phyloP scores from a whole-genome alignment of 2,888 invertebrate species.

The Dexiosoma caninum region DNA sequence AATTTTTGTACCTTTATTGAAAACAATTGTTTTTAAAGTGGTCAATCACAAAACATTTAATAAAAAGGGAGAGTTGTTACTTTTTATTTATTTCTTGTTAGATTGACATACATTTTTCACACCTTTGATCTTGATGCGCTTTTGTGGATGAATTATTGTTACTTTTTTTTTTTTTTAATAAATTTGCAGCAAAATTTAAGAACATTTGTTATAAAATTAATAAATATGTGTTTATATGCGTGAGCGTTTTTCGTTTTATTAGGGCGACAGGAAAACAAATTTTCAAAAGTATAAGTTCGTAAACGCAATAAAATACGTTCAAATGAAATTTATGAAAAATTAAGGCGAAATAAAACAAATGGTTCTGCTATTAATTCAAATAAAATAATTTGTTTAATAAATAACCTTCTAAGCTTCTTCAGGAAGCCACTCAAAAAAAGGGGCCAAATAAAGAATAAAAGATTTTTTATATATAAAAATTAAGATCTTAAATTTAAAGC shows the following conservation, averaged over 20 bases:
- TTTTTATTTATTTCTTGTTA: constrained; percentile 18
- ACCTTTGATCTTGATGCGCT: constrained; percentile 59
- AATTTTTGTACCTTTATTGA: constrained; percentile 4
- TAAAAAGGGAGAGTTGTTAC: constrained; percentile 50
- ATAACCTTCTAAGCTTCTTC: too few relatives aligned
- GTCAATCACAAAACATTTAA: constrained; percentile 19
- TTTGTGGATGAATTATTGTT: constrained; percentile 43
- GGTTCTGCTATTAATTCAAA: too few relatives aligned
- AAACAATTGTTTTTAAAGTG: constrained; percentile 52
- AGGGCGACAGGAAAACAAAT: too few relatives aligned
- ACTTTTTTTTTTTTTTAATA: neutral
- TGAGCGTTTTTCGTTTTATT: neutral
- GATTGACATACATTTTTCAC: constrained; percentile 55
- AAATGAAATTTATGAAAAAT: too few relatives aligned
- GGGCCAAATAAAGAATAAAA: too few relatives aligned
- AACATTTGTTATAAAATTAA: constrained; percentile 34
- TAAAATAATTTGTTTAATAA: too few relatives aligned
- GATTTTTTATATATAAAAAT: too few relatives aligned
- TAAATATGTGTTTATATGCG: neutral
- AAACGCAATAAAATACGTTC: too few relatives aligned
- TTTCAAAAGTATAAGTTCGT: too few relatives aligned
- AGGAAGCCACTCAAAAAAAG: too few relatives aligned
- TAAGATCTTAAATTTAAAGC: too few relatives aligned
- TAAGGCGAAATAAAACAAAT: too few relatives aligned
- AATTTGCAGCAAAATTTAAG: constrained; percentile 31